These are phyloP conservation scores for Diarsia dahlii DNA, from an alignment of 2,888 invertebrate species.

Conservation along the genomic window DNA sequence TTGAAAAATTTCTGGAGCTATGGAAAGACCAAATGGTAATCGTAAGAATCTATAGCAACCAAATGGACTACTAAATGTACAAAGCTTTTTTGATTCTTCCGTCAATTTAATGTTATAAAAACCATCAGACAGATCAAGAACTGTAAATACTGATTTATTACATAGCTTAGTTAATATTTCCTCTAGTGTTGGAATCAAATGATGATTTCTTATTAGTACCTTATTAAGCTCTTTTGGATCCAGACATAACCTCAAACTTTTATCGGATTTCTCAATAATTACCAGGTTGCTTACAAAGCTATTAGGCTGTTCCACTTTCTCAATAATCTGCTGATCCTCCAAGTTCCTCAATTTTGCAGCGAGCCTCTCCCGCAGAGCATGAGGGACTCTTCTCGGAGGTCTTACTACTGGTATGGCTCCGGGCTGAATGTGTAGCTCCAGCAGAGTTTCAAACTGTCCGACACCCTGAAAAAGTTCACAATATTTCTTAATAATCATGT, in stretches of 20 bases:
- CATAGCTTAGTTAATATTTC: constrained; percentile 51
- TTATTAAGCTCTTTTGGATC: constrained; percentile 56
- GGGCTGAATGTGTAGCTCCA: no score
- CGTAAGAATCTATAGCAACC: constrained; percentile 62
- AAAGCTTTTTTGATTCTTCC: constrained; percentile 34
- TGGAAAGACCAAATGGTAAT: constrained; percentile 72
- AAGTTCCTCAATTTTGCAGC: no score
- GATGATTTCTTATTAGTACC: constrained; percentile 39
- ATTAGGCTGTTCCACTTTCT: no score
- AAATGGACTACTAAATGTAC: neutral
- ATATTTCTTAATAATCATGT: no score
- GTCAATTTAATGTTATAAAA: constrained; percentile 46
- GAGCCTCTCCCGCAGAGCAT: no score
- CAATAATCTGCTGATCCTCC: no score
- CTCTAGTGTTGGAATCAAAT: constrained; percentile 13
- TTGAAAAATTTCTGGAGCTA: constrained; percentile 74
- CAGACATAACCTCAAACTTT: constrained; percentile 28
- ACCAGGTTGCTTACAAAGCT: no score
- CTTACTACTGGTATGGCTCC: no score
- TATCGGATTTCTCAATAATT: no score
- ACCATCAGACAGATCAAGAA: constrained; percentile 56
- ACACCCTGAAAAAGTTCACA: no score
- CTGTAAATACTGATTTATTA: constrained; percentile 54
- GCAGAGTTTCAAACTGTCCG: neutral
- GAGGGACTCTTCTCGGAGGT: no score